phyloP scores from a whole-genome alignment of 2,797 vertebrate genomes.

The Anomalospiza imberbis region DNA sequence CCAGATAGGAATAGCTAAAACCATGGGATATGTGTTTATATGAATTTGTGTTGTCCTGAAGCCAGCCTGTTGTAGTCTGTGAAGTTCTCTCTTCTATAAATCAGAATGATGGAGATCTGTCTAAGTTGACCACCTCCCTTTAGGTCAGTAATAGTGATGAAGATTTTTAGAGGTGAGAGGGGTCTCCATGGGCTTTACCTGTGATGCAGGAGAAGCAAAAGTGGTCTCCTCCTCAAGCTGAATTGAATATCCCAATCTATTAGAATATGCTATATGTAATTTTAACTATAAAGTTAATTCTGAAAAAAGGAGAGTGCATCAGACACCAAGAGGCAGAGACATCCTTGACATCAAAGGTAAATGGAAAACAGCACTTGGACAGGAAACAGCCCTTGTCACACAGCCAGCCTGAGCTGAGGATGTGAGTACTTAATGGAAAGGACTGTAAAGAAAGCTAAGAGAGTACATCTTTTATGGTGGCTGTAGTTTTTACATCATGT shows the following conservation, averaged over 20 bases:
- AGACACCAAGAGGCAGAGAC: neutral
- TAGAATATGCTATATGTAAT: neutral
- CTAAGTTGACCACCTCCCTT: neutral
- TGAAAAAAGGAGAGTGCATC: neutral
- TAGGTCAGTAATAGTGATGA: neutral
- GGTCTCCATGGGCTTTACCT: neutral
- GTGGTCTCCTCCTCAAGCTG: neutral
- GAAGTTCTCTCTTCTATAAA: neutral
- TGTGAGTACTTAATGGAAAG: neutral
- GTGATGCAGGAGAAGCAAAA: neutral
- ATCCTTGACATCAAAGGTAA: slow-evolving; percentile 24
- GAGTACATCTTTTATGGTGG: neutral
- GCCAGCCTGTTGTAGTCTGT: neutral
- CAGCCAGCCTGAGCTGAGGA: slow-evolving; percentile 4
- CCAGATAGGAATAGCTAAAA: neutral
- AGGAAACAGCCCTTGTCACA: slow-evolving; percentile 20
- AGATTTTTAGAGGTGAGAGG: neutral
- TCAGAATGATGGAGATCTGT: neutral
- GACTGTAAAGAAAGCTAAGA: neutral
- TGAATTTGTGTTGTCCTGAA: neutral
- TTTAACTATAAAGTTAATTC: neutral
- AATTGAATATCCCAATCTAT: neutral
- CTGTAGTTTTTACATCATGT: neutral
- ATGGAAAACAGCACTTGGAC: neutral
- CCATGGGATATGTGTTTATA: neutral